Percentiles rank a stretch among this genome's conserved stretches.
Evolutionary conservation across 2,797 vertebrate species (phyloP).

Genomic region (Sebastes minor): DNA sequence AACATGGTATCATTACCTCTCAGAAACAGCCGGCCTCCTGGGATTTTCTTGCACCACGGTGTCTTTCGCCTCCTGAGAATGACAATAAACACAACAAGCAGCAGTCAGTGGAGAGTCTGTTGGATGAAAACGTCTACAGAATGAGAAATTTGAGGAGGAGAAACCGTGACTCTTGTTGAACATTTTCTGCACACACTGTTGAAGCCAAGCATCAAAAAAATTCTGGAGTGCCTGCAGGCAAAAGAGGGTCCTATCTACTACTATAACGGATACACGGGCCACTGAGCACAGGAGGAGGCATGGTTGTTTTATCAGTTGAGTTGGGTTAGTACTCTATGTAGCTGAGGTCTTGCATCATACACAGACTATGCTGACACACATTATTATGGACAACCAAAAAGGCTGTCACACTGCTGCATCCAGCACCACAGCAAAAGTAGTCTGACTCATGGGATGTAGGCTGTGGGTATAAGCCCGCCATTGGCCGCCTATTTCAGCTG

Average conservation of each 20-base stretch:
- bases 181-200: not conserved
- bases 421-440: conserved; percentile 5
- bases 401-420: not conserved
- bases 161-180: not conserved
- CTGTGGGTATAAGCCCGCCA: not conserved
- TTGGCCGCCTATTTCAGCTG: not conserved
- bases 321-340: not conserved
- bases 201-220: not conserved
- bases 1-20: conserved; percentile 15
- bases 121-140: conserved; percentile 8
- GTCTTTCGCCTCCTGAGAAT: conserved; percentile 19
- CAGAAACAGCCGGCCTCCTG: conserved; percentile 2
- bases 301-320: conserved; percentile 41
- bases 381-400: conserved; percentile 11
- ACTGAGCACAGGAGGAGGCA: conserved; percentile 6
- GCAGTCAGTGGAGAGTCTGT: not conserved
- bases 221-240: not conserved
- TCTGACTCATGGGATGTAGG: not conserved
- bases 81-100: conserved; percentile 39
- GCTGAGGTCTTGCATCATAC: conserved; percentile 10
- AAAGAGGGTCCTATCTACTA: not conserved
- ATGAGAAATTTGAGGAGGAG: not conserved
- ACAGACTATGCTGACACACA: not conserved
- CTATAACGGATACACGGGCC: conserved; percentile 10
- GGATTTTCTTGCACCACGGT: not conserved